Evolutionary conservation across 2,888 invertebrate species (phyloP).

Genomic region (Tinea trinotella): DNA sequence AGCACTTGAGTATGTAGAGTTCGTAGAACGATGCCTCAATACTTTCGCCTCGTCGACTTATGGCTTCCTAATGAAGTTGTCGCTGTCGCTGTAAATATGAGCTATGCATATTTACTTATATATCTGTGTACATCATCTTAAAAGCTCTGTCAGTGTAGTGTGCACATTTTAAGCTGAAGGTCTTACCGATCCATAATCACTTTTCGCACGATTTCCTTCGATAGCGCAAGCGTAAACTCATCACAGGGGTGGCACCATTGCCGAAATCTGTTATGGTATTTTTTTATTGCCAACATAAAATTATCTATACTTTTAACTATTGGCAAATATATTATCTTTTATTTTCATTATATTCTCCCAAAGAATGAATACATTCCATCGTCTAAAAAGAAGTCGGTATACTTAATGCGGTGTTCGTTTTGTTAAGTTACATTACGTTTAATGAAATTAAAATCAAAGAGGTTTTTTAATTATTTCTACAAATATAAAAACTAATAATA

Average conservation of each 20-base stretch:
- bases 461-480: too few species aligned
- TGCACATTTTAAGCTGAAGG: conserved; percentile 48
- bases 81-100: conserved; percentile 24
- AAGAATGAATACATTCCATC: too few species aligned
- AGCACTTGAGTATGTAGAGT: conserved; percentile 37
- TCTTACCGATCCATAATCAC: conserved; percentile 60
- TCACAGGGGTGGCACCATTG: conserved; percentile 33
- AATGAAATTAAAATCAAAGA: too few species aligned
- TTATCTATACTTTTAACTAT: too few species aligned
- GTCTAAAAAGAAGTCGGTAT: too few species aligned
- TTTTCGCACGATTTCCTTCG: conserved; percentile 56
- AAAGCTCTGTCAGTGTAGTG: conserved; percentile 24
- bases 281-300: too few species aligned
- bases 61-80: conserved; percentile 64
- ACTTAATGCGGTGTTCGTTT: too few species aligned
- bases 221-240: conserved; percentile 44
- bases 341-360: too few species aligned
- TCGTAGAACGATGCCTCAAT: conserved; percentile 35
- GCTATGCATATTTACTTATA: neutral
- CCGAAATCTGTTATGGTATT: neutral
- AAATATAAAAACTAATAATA: too few species aligned
- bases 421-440: too few species aligned
- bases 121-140: conserved; percentile 15
- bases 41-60: conserved; percentile 39
- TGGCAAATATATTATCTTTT: too few species aligned